Percentiles rank a stretch among this genome's conserved stretches.
Evolutionary conservation across 92 coral and sea anemone species (phyloP).

Genomic region (Phenganax subtilis): DNA sequence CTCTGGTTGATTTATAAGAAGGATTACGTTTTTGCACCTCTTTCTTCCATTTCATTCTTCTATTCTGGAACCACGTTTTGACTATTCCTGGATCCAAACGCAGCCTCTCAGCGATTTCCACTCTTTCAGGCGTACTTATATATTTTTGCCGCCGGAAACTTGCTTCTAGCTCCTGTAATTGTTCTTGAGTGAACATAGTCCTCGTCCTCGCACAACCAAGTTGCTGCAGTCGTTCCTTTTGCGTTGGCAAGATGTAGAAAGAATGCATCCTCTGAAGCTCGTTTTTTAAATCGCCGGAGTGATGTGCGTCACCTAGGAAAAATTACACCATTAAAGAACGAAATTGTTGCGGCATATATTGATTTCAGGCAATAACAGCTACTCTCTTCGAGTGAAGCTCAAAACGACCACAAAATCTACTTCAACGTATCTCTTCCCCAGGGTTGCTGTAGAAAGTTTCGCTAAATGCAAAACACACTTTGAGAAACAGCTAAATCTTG

Average conservation of each 20-base stretch:
- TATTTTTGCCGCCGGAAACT: constrained; percentile 63
- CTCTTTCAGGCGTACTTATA: constrained; percentile 72
- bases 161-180: constrained; percentile 67
- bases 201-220: constrained; percentile 52
- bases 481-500: no score
- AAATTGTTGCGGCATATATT: background rate
- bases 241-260: constrained; percentile 21
- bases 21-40: constrained; percentile 15
- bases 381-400: background rate
- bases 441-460: no score
- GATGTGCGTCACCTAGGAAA: background rate
- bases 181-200: constrained; percentile 76
- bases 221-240: constrained; percentile 7
- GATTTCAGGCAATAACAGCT: background rate
- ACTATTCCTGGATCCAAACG: constrained; percentile 70
- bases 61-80: constrained; percentile 94
- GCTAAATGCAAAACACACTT: no score
- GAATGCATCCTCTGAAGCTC: constrained; percentile 32
- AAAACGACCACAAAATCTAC: no score
- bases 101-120: constrained; percentile 67
- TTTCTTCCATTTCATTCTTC: constrained; percentile 91
- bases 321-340: background rate
- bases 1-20: constrained; percentile 16
- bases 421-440: no score
- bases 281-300: background rate